These are phyloP conservation scores for Bombus superbus DNA, from an alignment of 1,140 invertebrate genomes.

Conservation along the genomic window DNA sequence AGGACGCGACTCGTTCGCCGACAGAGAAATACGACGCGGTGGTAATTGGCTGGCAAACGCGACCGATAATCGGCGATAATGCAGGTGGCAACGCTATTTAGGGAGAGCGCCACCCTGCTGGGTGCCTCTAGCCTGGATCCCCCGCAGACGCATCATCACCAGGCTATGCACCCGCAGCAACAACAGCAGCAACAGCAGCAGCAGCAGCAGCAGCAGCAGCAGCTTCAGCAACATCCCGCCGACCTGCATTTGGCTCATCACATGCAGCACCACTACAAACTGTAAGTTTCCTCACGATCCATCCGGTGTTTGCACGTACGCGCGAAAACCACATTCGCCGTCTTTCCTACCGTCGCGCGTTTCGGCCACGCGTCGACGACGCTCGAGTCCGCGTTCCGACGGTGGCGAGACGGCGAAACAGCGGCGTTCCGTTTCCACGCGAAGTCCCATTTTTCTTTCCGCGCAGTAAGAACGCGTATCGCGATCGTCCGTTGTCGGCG, in stretches of 20 bases:
- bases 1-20: no score
- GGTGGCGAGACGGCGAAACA: no score
- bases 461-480: no score
- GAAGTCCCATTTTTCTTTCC: no score
- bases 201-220: conserved; percentile 66
- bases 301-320: no score
- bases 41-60: not conserved
- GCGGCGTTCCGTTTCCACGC: no score
- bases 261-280: conserved; percentile 82
- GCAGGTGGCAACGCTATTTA: conserved; percentile 88
- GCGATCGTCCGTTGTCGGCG: no score
- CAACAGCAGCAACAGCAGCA: conserved; percentile 68
- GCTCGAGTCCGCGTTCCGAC: not conserved
- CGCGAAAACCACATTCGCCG: not conserved
- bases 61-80: conserved; percentile 74
- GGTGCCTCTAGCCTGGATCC: conserved; percentile 85
- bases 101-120: conserved; percentile 87
- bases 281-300: conserved; percentile 70
- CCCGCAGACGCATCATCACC: conserved; percentile 79
- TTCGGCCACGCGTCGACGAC: fast-evolving
- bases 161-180: conserved; percentile 77
- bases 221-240: conserved; percentile 66
- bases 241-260: conserved; percentile 78
- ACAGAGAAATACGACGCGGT: not conserved
- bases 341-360: not conserved